A percentile compares a stretch with the other conserved stretches of the same genome.
Evolutionary conservation across 2,797 vertebrate genomes (phyloP).

Genomic region (Melanotaenia trifasciata): DNA sequence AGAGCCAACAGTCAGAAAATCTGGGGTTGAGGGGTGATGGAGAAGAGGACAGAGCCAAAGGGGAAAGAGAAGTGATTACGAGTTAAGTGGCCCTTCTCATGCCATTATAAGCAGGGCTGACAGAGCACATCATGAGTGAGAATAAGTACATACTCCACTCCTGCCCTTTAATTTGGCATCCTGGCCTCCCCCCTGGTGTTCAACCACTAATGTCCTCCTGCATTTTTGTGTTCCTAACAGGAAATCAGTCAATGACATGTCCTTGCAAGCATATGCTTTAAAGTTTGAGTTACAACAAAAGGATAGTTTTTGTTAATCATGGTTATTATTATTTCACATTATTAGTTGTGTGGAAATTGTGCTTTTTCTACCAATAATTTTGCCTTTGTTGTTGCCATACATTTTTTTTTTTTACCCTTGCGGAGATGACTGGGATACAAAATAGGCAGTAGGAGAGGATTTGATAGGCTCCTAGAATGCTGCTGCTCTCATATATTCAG

Average conservation of each 20-base stretch:
- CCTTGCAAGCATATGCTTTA: slow-evolving; percentile 48
- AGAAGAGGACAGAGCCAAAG: slow-evolving; percentile 69
- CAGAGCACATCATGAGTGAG: slow-evolving; percentile 74
- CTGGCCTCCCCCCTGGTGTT: slow-evolving; percentile 55
- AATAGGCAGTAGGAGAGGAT: slow-evolving; percentile 52
- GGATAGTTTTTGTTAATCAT: not conserved
- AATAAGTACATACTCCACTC: slow-evolving; percentile 73
- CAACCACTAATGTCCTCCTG: slow-evolving; percentile 70
- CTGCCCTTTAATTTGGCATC: slow-evolving; percentile 80
- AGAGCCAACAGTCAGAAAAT: slow-evolving; percentile 72
- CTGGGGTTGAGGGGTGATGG: slow-evolving; percentile 52
- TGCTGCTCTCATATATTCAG: slow-evolving; percentile 48
- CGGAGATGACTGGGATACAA: slow-evolving; percentile 64
- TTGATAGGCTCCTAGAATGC: slow-evolving; percentile 46
- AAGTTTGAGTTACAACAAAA: not conserved
- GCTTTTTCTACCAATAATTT: slow-evolving; percentile 11
- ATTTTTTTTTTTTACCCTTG: slow-evolving; percentile 36
- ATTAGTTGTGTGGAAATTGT: slow-evolving; percentile 2
- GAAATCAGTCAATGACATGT: slow-evolving; percentile 52
- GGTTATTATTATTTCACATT: slow-evolving; percentile 5
- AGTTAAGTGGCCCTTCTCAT: slow-evolving; percentile 84
- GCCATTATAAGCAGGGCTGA: slow-evolving; percentile 79
- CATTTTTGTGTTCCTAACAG: slow-evolving; percentile 69
- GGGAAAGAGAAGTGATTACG: slow-evolving; percentile 80
- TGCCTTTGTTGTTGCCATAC: slow-evolving; percentile 41